Conservation (phyloP, 2,888 invertebrate genomes). For the Thymelicus sylvestris region DNA sequence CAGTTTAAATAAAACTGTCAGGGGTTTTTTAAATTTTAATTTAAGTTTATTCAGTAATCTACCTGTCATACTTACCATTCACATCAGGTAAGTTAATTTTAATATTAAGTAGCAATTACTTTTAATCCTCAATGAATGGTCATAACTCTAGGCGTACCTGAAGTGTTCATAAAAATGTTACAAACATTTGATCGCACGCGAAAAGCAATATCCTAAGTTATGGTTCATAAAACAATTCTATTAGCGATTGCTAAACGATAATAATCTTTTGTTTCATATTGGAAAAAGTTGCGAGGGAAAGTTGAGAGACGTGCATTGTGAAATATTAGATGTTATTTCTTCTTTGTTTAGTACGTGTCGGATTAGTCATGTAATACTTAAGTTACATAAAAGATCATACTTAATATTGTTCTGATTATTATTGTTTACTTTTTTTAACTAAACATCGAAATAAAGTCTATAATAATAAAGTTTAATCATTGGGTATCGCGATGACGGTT, state of each 20-base stretch:
- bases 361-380: not conserved
- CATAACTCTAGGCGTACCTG: not conserved
- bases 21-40: too few relatives aligned
- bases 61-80: too few relatives aligned
- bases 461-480: too few relatives aligned
- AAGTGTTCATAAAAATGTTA: slow-evolving; percentile 9
- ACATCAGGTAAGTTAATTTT: too few relatives aligned
- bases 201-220: slow-evolving; percentile 17
- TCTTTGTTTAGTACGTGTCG: slow-evolving; percentile 12
- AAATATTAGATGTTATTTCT: slow-evolving; percentile 11
- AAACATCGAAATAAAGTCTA: too few relatives aligned
- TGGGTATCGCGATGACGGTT: too few relatives aligned
- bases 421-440: too few relatives aligned
- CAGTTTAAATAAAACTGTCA: too few relatives aligned
- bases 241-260: slow-evolving; percentile 14
- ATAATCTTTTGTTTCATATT: slow-evolving; percentile 18
- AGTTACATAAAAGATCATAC: not conserved
- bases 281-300: slow-evolving; percentile 14
- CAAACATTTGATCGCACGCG: slow-evolving; percentile 10
- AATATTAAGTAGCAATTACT: too few relatives aligned
- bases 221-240: slow-evolving; percentile 14
- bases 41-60: too few relatives aligned
- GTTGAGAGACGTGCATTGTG: slow-evolving; percentile 10
- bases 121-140: not conserved
- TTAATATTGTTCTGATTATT: too few relatives aligned